phyloP scores from a whole-genome alignment of 2,888 invertebrate genomes.

The Mythimna loreyi region DNA sequence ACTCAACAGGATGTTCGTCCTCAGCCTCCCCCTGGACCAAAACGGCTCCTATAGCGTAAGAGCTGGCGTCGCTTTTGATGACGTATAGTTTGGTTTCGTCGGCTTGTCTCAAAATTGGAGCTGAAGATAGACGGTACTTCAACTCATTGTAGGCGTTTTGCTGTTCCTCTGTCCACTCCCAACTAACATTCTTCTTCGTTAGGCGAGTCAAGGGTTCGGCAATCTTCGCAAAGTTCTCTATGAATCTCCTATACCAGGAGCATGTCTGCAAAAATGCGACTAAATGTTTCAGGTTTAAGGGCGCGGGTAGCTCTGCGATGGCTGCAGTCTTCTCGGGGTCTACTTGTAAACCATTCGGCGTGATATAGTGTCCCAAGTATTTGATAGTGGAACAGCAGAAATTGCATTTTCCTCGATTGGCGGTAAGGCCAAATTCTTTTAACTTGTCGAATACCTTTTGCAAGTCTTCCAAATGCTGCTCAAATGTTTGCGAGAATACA shows the following conservation, averaged over 20 bases:
- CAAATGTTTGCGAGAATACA: background rate
- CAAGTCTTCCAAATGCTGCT: background rate
- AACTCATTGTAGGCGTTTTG: slow-evolving; percentile 10
- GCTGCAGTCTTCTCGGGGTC: slow-evolving; percentile 16
- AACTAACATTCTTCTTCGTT: slow-evolving; percentile 13
- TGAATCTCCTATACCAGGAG: background rate
- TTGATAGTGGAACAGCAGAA: background rate
- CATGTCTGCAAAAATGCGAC: background rate
- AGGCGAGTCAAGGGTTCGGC: background rate
- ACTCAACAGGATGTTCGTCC: slow-evolving; percentile 14
- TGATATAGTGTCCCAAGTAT: slow-evolving; percentile 1
- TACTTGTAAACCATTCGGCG: background rate
- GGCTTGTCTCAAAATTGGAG: slow-evolving; percentile 27
- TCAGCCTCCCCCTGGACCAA: slow-evolving; percentile 12
- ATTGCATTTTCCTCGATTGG: background rate
- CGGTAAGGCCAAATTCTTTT: background rate
- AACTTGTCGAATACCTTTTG: background rate
- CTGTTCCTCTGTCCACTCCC: slow-evolving; percentile 19
- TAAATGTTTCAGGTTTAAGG: slow-evolving; percentile 13
- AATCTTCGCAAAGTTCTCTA: slow-evolving; percentile 2
- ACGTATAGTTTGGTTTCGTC: slow-evolving; percentile 22
- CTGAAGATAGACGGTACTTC: slow-evolving; percentile 1
- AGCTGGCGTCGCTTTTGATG: slow-evolving; percentile 36
- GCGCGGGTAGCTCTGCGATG: background rate
- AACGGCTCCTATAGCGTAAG: slow-evolving; percentile 43